A percentile compares a stretch with the other conserved stretches of the same genome.
These are phyloP conservation scores for Ptilonorhynchus violaceus DNA, from an alignment of 2,113 vertebrate species.

Conservation along the genomic window DNA sequence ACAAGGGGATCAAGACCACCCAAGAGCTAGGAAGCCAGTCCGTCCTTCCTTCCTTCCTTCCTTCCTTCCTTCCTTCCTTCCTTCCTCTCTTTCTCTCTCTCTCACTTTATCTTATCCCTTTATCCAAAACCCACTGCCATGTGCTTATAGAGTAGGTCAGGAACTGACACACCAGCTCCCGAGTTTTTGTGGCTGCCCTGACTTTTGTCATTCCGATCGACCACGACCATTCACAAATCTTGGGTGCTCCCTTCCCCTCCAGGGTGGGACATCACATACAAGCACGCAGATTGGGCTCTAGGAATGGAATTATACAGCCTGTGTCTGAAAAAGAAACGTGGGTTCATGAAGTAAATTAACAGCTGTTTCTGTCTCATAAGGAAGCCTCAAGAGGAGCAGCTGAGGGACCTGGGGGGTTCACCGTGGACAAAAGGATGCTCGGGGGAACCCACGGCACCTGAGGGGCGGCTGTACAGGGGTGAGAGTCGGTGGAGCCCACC, in stretches of 20 bases:
- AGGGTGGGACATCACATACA: neutral
- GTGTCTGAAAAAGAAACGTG: neutral
- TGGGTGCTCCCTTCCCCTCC: neutral
- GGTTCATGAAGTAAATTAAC: neutral
- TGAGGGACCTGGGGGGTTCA: neutral
- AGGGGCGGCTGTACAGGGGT: fast-evolving
- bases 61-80: too few relatives aligned
- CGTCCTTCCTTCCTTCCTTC: too few relatives aligned
- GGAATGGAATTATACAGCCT: neutral
- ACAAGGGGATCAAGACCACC: neutral
- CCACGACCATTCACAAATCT: neutral
- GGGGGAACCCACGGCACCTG: fast-evolving
- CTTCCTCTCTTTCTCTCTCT: neutral
- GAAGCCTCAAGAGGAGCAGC: fast-evolving
- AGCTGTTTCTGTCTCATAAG: neutral
- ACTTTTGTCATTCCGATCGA: neutral
- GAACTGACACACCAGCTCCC: too few relatives aligned
- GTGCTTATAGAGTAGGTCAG: too few relatives aligned
- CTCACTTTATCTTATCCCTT: neutral
- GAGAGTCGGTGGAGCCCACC: neutral
- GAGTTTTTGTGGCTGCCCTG: neutral
- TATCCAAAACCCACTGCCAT: neutral
- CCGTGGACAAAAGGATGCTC: neutral
- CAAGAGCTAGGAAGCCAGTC: neutral
- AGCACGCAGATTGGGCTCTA: neutral